These are phyloP conservation scores for Scytalopus superciliaris DNA, from an alignment of 2,113 vertebrate species.

Conservation along the genomic window DNA sequence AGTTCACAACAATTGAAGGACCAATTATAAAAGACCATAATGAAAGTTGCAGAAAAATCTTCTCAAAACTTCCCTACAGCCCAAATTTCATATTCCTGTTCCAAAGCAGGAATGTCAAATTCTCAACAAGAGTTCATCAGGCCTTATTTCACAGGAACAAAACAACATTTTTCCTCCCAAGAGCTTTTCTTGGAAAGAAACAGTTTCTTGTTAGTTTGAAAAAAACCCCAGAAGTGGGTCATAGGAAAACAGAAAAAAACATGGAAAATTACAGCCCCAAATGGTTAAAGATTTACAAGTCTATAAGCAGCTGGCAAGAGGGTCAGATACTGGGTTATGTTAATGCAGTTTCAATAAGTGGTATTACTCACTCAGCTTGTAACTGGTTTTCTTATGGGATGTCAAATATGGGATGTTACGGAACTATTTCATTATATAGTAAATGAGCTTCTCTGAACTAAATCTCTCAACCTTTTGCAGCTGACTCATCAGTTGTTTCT, in stretches of 20 bases:
- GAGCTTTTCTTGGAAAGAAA: conserved; percentile 31
- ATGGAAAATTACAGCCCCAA: conserved; percentile 3
- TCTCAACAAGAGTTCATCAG: background rate
- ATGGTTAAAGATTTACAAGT: conserved; percentile 13
- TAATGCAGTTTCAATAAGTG: background rate
- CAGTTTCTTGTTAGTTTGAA: background rate
- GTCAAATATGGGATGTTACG: background rate
- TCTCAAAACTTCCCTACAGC: background rate
- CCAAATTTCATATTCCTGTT: background rate
- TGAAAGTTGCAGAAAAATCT: background rate
- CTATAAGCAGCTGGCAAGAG: background rate
- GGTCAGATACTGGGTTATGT: background rate
- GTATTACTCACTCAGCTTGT: conserved; percentile 20
- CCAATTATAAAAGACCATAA: background rate
- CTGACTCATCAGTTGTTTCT: conserved; percentile 49
- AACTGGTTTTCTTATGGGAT: conserved; percentile 1
- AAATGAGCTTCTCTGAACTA: background rate
- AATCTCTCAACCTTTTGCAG: background rate
- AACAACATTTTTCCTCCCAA: conserved; percentile 18
- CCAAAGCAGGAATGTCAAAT: background rate
- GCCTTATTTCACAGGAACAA: conserved; percentile 10
- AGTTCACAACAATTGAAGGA: background rate
- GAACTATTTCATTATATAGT: conserved; percentile 47
- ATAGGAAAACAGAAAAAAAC: background rate
- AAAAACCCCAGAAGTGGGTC: background rate